Base-by-base conservation (phyloP, 2,113 vertebrate species). In the Xenopus laevis region DNA sequence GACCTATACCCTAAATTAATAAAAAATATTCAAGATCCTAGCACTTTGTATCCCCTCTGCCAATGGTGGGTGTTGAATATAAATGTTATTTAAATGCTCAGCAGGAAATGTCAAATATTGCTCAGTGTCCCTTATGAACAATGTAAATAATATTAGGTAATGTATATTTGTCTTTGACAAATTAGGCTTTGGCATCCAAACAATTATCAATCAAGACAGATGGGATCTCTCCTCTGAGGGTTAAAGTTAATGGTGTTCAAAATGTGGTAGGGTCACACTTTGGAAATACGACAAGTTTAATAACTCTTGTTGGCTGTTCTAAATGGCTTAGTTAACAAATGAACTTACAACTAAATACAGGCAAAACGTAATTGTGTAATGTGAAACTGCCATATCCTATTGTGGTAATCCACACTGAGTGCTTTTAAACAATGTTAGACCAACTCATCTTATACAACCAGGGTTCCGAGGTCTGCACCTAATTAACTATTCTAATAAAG, bases 101-200 rank as follows among this genome's bases (percentile, higher is more conserved):
- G 18, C 47, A 64, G 71, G 60, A 23, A 63, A 63, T n/a, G 62
- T 66, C 63, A n/a, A 27, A 59, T 59, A 58, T 73, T 57, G 15
- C 50, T 65, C 71, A 64, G 27, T 44, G 59, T 65, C 71, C 71
- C 27, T 62, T 21, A 53, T 55, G 62, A 63, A 33, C 15, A 13
- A 57, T 46, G 52, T 57, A 66, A 66, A 74, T 45, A 66, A 74
- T 74, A 74, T 59, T 45, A 59, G 71, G 20, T 40, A 59, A 59
- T 65, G 63, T 74, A 58, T 45, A 74, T 74, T 65, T 74, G 71
- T 74, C 63, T 74, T 66, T 74, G 63, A 74, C 40, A 47, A 46
- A 58, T 73, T 65, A 18, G 33, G 4, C 53, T 30, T 13, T 20
- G 21, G 20, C 33, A 27, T 58, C 63, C 63, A 74, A 66, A 74